Evolutionary conservation across 2,888 invertebrate species (phyloP).

Genomic region (Ophion ventricosus): DNA sequence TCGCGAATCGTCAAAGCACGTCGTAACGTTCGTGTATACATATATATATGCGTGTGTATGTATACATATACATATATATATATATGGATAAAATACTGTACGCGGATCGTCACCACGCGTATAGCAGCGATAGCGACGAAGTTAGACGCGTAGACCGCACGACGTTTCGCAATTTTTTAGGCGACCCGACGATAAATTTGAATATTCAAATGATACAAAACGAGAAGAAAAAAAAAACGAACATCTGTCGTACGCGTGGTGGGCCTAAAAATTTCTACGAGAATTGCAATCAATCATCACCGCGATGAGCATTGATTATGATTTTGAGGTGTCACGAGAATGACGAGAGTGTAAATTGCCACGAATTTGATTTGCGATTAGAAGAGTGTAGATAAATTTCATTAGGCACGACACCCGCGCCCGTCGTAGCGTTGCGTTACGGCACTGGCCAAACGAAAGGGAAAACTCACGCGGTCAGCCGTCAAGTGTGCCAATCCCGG

Average conservation of each 20-base stretch:
- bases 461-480: constrained; percentile 72
- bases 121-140: neutral
- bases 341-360: neutral
- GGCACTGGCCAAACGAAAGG: constrained; percentile 77
- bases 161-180: constrained; percentile 50
- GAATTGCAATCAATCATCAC: neutral
- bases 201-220: constrained; percentile 51
- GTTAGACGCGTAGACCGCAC: neutral
- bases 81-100: neutral
- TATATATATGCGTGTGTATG: constrained; percentile 2
- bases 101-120: neutral
- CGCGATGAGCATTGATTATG: neutral
- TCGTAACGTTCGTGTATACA: constrained; percentile 3
- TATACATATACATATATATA: too few relatives aligned
- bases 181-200: constrained; percentile 32
- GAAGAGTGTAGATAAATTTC: neutral
- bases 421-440: constrained; percentile 64
- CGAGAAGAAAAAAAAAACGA: neutral
- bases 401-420: neutral
- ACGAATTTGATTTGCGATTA: neutral
- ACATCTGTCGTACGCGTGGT: neutral
- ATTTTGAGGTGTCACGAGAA: neutral
- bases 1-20: constrained; percentile 29
- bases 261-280: constrained; percentile 3
- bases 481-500: constrained; percentile 65